Conservation (phyloP, 2,113 vertebrate genomes). For the Rhadina sibilatrix region DNA sequence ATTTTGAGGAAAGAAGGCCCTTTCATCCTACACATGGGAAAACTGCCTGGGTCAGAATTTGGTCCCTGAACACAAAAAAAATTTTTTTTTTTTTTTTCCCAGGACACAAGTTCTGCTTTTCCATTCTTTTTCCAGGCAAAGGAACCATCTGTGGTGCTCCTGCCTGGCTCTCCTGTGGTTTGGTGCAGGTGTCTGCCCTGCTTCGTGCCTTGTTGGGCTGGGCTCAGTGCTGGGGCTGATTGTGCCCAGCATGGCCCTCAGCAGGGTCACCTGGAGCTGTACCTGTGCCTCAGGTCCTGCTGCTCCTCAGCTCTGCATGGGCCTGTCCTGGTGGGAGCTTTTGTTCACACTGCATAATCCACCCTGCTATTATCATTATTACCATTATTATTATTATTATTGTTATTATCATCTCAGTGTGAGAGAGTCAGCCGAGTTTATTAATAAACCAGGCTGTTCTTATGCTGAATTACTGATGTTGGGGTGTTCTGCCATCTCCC, state of each 20-base stretch:
- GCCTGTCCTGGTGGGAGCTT: background rate
- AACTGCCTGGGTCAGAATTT: background rate
- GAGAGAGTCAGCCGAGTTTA: background rate
- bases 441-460: background rate
- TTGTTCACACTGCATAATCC: background rate
- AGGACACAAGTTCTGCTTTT: background rate
- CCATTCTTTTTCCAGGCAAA: background rate
- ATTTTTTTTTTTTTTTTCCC: background rate
- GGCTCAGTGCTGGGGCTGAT: background rate
- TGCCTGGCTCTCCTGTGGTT: background rate
- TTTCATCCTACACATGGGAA: background rate
- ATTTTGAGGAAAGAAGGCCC: background rate
- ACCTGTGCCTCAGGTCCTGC: background rate
- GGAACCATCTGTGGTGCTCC: constrained; percentile 30
- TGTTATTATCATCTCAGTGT: background rate
- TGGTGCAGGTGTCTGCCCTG: constrained; percentile 47
- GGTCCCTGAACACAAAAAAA: background rate
- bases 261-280: background rate
- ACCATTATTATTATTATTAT: background rate
- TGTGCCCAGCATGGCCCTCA: constrained; percentile 8
- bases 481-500: background rate
- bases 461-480: background rate
- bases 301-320: background rate
- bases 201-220: background rate
- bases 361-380: background rate